Percentiles rank a stretch among this genome's conserved stretches.
Conservation (phyloP, 2,113 vertebrate genomes). For the Cyprinodon variegatus region DNA sequence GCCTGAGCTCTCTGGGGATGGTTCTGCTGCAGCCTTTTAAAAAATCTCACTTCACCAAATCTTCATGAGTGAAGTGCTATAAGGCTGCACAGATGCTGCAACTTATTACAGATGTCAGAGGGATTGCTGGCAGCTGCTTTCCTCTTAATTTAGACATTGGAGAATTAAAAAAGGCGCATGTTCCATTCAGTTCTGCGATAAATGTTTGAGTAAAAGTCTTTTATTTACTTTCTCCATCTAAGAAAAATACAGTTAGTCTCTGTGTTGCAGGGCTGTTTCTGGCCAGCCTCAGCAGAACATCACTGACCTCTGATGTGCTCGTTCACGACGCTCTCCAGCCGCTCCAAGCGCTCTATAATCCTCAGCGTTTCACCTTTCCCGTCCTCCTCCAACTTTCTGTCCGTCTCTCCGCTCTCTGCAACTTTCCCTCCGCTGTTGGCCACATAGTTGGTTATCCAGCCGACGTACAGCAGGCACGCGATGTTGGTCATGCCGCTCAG, state of each 20-base stretch:
- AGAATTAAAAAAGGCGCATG: neutral
- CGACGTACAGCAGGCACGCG: conserved; percentile 94
- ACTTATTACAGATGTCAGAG: neutral
- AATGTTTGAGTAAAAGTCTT: neutral
- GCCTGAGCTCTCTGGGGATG: neutral
- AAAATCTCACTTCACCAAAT: neutral
- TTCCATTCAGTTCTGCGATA: neutral
- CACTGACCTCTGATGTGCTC: conserved; percentile 94
- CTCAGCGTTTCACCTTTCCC: conserved; percentile 90
- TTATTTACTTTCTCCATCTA: neutral
- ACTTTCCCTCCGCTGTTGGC: conserved; percentile 90
- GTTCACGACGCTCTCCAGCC: conserved; percentile 95
- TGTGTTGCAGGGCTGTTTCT: neutral
- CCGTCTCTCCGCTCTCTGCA: conserved; percentile 79
- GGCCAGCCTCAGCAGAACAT: neutral
- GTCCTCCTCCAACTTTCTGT: conserved; percentile 91
- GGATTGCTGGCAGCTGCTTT: neutral
- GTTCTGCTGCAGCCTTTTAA: neutral
- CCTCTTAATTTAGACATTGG: neutral
- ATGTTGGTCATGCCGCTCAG: conserved; percentile 98
- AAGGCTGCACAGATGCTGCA: neutral
- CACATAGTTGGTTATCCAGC: conserved; percentile 97
- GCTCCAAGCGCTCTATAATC: conserved; percentile 94
- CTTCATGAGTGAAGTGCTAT: neutral
- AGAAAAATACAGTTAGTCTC: neutral